A percentile compares a stretch with the other conserved stretches of the same genome.
Conservation (phyloP, 2,888 invertebrate genomes). For the Sceliomorpha sp. region DNA sequence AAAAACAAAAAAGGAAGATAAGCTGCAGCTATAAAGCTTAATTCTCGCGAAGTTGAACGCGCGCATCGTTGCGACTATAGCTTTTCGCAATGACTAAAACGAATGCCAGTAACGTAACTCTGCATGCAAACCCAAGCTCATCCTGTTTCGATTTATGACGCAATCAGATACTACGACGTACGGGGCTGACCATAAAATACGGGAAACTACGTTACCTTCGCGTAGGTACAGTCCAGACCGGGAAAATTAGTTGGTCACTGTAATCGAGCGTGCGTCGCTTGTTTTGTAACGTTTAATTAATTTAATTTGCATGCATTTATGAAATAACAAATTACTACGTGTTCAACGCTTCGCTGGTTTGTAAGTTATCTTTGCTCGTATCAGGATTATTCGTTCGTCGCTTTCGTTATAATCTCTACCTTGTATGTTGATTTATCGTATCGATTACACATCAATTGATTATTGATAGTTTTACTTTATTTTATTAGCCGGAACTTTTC, state of each 20-base stretch:
- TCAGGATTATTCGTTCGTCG: no score
- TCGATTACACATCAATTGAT: not conserved
- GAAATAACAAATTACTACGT: not conserved
- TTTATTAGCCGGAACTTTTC: no score
- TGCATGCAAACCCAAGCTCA: constrained; percentile 40
- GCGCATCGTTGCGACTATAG: constrained; percentile 38
- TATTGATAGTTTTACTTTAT: no score
- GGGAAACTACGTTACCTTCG: constrained; percentile 74
- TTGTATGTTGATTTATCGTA: not conserved
- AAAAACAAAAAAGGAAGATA: constrained; percentile 21
- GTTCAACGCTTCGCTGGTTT: no score
- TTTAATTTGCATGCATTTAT: constrained; percentile 14
- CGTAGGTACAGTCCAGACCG: constrained; percentile 61
- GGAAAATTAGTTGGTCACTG: constrained; percentile 42
- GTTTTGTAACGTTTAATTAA: constrained; percentile 42
- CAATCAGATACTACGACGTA: constrained; percentile 75
- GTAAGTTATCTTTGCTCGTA: no score
- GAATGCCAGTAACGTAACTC: constrained; percentile 32
- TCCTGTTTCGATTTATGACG: constrained; percentile 73
- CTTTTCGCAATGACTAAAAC: constrained; percentile 39
- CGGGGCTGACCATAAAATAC: constrained; percentile 75
- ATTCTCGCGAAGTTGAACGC: constrained; percentile 29
- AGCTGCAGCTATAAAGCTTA: constrained; percentile 18
- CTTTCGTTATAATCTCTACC: no score
- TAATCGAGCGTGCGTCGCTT: constrained; percentile 27